A percentile compares a stretch with the other conserved stretches of the same genome.
phyloP scores from a whole-genome alignment of 2,888 invertebrate genomes.

The Himalopsyche japonica region DNA sequence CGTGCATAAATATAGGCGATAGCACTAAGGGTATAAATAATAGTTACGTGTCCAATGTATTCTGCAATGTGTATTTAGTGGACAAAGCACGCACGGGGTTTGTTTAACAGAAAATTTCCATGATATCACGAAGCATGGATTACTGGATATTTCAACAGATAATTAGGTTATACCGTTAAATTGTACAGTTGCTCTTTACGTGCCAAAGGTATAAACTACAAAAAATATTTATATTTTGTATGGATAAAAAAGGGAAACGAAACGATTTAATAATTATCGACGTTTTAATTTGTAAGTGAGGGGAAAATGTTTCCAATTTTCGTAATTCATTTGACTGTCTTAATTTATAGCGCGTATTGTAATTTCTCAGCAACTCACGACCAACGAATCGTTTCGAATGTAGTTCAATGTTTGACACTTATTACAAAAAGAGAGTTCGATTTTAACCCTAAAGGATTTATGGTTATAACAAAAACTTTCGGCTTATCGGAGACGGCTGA shows the following conservation, averaged over 20 bases:
- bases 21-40: background rate
- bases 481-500: conserved; percentile 16
- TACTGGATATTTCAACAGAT: background rate
- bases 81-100: background rate
- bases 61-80: background rate
- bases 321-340: background rate
- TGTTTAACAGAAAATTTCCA: background rate
- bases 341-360: background rate
- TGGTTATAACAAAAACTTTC: conserved; percentile 32
- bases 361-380: background rate
- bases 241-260: too few species aligned
- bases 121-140: background rate
- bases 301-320: background rate
- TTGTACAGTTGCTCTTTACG: background rate
- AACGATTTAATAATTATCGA: too few species aligned
- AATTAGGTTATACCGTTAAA: background rate
- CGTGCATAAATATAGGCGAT: too few species aligned
- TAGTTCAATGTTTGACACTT: conserved; percentile 12
- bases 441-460: conserved; percentile 26
- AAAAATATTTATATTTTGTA: too few species aligned
- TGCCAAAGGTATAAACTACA: too few species aligned
- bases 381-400: background rate
- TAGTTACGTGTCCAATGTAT: background rate
- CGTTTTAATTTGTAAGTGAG: too few species aligned
- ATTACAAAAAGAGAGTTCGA: conserved; percentile 20